These are phyloP conservation scores for Cylindroiulus punctatus DNA, from an alignment of 2,888 invertebrate species.

Conservation along the genomic window DNA sequence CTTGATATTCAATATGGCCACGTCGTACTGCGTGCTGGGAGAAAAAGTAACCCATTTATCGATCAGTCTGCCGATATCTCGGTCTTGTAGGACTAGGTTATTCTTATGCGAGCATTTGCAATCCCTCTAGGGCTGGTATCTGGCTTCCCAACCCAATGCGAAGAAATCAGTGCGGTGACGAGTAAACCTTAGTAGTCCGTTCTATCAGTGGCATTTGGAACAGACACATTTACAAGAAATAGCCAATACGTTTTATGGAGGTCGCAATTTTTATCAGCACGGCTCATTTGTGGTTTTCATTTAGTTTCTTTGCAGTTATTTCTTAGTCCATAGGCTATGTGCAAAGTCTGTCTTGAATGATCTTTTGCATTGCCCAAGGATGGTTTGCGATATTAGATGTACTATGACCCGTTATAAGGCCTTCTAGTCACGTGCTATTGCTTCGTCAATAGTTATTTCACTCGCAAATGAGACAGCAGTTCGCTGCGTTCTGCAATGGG, in stretches of 20 bases:
- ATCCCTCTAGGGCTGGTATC: background rate
- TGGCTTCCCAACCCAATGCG: background rate
- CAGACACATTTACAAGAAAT: background rate
- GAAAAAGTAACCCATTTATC: background rate
- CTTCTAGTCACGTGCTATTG: background rate
- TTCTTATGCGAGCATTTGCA: background rate
- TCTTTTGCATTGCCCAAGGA: background rate
- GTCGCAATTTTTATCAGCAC: background rate
- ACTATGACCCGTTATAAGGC: background rate
- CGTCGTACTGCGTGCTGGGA: background rate
- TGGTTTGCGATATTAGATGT: background rate
- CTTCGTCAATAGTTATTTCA: background rate
- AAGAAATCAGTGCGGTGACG: background rate
- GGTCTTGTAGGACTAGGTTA: background rate
- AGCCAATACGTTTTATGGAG: background rate
- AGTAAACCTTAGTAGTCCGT: background rate
- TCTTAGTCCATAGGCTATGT: background rate
- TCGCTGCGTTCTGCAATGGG: background rate
- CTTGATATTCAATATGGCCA: constrained; percentile 10
- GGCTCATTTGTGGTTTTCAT: background rate
- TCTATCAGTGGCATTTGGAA: background rate
- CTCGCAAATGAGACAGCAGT: background rate
- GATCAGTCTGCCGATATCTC: constrained; percentile 30
- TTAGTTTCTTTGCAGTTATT: background rate
- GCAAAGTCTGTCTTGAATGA: background rate